phyloP scores from a whole-genome alignment of 2,113 vertebrate species.

The Ranitomeya imitator region DNA sequence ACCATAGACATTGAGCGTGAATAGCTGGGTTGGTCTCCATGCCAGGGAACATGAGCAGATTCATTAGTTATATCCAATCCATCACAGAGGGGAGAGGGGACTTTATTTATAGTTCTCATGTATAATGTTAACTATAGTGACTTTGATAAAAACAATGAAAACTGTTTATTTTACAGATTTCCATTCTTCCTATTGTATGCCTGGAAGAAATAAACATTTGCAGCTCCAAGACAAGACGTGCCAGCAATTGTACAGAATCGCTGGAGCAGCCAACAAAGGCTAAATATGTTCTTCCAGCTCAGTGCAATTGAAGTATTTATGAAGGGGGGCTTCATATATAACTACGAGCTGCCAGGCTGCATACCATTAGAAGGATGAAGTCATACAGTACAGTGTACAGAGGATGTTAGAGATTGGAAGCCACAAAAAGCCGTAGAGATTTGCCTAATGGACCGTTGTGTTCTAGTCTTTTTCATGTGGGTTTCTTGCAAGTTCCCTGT shows the following conservation, averaged over 20 bases:
- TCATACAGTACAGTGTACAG: background rate
- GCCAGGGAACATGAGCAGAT: conserved; percentile 7
- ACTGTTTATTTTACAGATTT: conserved; percentile 35
- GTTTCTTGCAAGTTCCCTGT: background rate
- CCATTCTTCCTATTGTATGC: conserved; percentile 12
- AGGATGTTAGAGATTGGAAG: background rate
- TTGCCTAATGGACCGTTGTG: background rate
- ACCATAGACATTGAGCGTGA: background rate
- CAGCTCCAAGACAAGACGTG: background rate
- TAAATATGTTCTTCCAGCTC: conserved; percentile 22
- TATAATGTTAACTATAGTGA: conserved; percentile 9
- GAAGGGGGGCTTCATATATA: background rate
- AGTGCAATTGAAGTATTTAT: conserved; percentile 24
- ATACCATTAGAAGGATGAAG: conserved; percentile 1
- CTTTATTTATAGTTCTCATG: background rate
- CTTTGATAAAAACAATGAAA: conserved; percentile 27
- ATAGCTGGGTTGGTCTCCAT: background rate
- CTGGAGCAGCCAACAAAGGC: background rate
- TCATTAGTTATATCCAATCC: background rate
- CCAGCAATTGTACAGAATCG: conserved; percentile 5
- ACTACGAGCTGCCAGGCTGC: background rate
- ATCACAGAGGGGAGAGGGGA: background rate
- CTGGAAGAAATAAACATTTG: conserved; percentile 22
- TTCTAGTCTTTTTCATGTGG: background rate
- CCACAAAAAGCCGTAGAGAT: background rate